Evolutionary conservation across 2,888 invertebrate genomes (phyloP), one percentile per base, ranked within the genome.

Genomic region (Urechis unicinctus): DNA sequence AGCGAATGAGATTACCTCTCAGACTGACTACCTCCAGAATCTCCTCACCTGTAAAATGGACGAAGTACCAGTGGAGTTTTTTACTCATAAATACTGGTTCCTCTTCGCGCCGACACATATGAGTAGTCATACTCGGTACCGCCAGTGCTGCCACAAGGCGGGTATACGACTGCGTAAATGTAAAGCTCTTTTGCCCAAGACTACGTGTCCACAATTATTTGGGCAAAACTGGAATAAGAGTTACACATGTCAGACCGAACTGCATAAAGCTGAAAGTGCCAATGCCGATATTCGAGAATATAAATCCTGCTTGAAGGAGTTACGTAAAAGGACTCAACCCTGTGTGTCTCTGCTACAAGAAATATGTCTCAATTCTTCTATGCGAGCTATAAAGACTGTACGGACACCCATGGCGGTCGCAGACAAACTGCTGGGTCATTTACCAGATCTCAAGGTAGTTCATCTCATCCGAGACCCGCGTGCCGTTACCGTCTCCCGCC

Each of bases 81-180:
- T 60, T 44, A 36, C 51, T 24, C 53, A 57, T 29, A 53, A 43
- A n/a, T 60, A 49, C 46, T 47, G 53, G 49, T 51, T 46, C 48
- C 30, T 50, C 5, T 44, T 60, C 31, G 45, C 55, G 31, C 24
- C 25, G 9, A 30, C 42, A 13, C 53, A 53, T 22, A 21, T 22
- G 13, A 26, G 24, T n/a, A 44, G n/a, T 30, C 25, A n/a, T 13
- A 1, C 25, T 9, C 22, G 21, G n/a, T 31, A 41, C 52, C 22
- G 2, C 5, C 13, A 28, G 31, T 52, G 52, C 47, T 22, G 29
- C 22, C 29, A 28, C 28, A 28, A 29, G 25, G 30, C 44, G 5
- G n/a, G n/a, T n/a, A n/a, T n/a, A n/a, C n/a, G n/a, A n/a, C 17
- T 36, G 17, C 36, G 36, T 36, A 36, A 36, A 36, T 36, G 36